These are phyloP conservation scores for Phylloscopus trochilus DNA, from an alignment of 2,113 vertebrate species.

Conservation along the genomic window DNA sequence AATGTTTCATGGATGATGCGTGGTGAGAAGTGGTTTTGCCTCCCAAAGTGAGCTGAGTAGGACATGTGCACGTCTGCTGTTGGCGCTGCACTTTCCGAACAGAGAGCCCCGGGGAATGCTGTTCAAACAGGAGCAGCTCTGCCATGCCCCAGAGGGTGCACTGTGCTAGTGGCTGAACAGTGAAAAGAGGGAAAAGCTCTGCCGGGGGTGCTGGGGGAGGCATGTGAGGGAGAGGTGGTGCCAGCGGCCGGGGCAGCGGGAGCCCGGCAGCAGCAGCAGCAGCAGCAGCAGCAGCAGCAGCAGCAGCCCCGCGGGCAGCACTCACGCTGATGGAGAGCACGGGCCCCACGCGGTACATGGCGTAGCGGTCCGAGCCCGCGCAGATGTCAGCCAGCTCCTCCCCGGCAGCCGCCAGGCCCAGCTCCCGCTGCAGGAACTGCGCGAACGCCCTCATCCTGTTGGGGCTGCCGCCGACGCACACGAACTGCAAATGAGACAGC, in stretches of 20 bases:
- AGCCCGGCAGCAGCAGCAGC: not conserved
- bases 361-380: conserved; percentile 81
- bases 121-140: not conserved
- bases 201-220: fast-evolving
- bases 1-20: not conserved
- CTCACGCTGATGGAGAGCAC: conserved; percentile 85
- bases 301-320: not conserved
- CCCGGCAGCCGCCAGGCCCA: conserved; percentile 65
- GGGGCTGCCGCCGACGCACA: conserved; percentile 83
- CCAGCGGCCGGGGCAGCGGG: fast-evolving
- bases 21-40: not conserved
- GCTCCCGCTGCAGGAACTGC: conserved; percentile 79
- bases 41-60: not conserved
- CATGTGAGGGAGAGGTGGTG: fast-evolving
- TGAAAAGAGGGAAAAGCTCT: fast-evolving
- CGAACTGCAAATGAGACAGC: conserved; percentile 69
- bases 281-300: not conserved
- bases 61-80: fast-evolving
- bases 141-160: not conserved
- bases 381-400: conserved; percentile 79
- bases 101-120: fast-evolving
- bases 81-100: fast-evolving
- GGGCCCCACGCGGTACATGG: conserved; percentile 84
- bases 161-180: not conserved
- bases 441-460: conserved; percentile 87